Conservation (phyloP, 1,140 invertebrate species). For the Brachionus calyciflorus region DNA sequence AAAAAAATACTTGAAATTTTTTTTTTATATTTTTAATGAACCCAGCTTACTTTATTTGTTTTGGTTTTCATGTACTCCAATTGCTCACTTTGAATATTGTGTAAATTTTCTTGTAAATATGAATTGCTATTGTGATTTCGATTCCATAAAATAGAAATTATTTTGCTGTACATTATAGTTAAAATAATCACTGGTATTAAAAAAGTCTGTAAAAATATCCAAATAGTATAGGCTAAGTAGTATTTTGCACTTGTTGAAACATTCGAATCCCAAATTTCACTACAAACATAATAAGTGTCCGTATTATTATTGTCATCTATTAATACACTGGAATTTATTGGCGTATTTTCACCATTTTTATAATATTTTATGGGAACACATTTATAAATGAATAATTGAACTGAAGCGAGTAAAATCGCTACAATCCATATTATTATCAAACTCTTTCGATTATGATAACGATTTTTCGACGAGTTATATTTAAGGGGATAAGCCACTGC, state of each 20-base stretch:
- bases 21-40: too few relatives aligned
- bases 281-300: conserved; percentile 19
- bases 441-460: conserved; percentile 6
- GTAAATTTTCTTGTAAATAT: conserved; percentile 32
- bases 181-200: conserved; percentile 42
- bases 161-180: conserved; percentile 34
- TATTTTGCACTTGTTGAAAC: conserved; percentile 6
- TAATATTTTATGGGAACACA: conserved; percentile 18
- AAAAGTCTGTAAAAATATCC: conserved; percentile 36
- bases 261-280: conserved; percentile 24
- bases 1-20: background rate
- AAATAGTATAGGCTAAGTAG: conserved; percentile 28
- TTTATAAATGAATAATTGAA: conserved; percentile 18
- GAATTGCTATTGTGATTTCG: conserved; percentile 4
- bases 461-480: conserved; percentile 24
- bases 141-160: conserved; percentile 32
- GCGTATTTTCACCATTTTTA: background rate
- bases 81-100: conserved; percentile 31
- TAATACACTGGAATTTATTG: background rate
- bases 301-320: background rate
- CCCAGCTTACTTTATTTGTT: conserved; percentile 16
- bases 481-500: conserved; percentile 25
- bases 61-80: background rate
- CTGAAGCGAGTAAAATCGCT: background rate
- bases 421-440: conserved; percentile 6